These are phyloP conservation scores for Raja brachyura DNA, from an alignment of 2,113 vertebrate species.

Conservation along the genomic window DNA sequence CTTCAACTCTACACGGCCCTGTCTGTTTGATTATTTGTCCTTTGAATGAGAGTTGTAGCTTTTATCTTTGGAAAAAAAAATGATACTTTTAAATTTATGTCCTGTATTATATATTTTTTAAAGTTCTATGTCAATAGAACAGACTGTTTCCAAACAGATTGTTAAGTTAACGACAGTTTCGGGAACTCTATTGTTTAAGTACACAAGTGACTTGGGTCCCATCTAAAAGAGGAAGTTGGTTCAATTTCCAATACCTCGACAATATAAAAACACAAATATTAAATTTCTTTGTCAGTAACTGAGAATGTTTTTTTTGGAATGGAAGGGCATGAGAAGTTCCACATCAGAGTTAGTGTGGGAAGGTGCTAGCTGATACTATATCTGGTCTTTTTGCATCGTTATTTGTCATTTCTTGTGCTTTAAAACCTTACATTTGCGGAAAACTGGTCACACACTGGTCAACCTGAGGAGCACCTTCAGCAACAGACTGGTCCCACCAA, in stretches of 20 bases:
- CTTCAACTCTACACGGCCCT: no score
- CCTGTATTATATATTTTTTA: background rate
- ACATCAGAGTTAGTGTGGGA: background rate
- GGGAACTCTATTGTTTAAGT: conserved; percentile 1
- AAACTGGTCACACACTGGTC: no score
- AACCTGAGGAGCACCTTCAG: no score
- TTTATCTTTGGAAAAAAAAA: background rate
- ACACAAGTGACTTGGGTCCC: background rate
- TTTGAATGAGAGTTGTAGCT: background rate
- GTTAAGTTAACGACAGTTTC: background rate
- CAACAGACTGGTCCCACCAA: no score
- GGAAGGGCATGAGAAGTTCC: background rate
- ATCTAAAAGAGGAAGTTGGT: background rate
- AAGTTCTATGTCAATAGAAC: background rate
- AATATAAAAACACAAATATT: background rate
- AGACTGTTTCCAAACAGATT: background rate
- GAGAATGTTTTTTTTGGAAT: background rate
- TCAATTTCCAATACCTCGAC: background rate
- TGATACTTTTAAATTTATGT: background rate
- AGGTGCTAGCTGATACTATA: background rate
- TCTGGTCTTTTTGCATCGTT: background rate
- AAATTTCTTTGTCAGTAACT: background rate
- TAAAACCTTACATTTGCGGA: background rate
- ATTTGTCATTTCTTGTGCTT: background rate
- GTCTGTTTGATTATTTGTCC: background rate